Evolutionary conservation across 2,113 vertebrate genomes (phyloP).

Genomic region (Felis catus): DNA sequence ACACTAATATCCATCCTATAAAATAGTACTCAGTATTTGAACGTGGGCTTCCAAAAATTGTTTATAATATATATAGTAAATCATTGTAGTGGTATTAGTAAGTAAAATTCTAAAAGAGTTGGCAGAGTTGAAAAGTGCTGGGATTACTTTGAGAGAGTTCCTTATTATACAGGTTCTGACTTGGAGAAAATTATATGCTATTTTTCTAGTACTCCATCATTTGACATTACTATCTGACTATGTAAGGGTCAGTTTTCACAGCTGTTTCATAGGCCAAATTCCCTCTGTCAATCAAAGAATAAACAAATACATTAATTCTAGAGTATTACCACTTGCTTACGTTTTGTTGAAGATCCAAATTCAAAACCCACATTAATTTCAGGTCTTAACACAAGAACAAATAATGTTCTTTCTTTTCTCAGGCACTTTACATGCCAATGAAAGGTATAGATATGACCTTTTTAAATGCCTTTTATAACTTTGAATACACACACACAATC

Average conservation of each 20-base stretch:
- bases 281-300: not conserved
- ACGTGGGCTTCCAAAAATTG: not conserved
- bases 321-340: not conserved
- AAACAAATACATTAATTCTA: not conserved
- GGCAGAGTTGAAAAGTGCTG: not conserved
- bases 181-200: accelerated
- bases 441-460: too few relatives aligned
- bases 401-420: not conserved
- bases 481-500: not conserved
- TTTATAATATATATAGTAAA: not conserved
- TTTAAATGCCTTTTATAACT: not conserved
- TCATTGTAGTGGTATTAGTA: not conserved
- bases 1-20: not conserved
- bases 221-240: not conserved
- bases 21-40: not conserved
- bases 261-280: not conserved
- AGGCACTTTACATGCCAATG: not conserved
- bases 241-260: not conserved
- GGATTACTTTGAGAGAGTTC: accelerated
- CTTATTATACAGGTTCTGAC: not conserved
- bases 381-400: not conserved
- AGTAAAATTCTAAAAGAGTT: not conserved
- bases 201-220: not conserved
- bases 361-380: not conserved
- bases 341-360: not conserved